Percentiles rank a stretch among this genome's conserved stretches.
Conservation (phyloP, 2,113 vertebrate species). For the Nesogale talazaci region DNA sequence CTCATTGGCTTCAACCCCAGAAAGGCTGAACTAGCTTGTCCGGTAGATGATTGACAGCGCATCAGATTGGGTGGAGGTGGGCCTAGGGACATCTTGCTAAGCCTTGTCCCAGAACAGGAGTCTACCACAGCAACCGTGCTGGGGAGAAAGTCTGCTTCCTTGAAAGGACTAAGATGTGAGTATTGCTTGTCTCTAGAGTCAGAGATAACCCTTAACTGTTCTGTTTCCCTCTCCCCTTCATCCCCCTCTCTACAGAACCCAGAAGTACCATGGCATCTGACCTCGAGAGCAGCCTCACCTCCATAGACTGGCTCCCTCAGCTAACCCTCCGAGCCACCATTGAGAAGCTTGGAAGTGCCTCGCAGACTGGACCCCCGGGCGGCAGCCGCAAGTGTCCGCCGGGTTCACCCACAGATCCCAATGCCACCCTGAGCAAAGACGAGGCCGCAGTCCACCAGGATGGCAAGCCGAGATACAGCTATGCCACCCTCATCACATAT, state of each 20-base stretch:
- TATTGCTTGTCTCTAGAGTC: neutral
- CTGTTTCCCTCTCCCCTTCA: neutral
- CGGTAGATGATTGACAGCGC: neutral
- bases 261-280: slow-evolving; percentile 93
- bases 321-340: slow-evolving; percentile 94
- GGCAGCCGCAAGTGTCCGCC: slow-evolving; percentile 89
- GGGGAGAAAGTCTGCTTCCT: slow-evolving; percentile 3
- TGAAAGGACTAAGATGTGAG: neutral
- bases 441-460: slow-evolving; percentile 90
- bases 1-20: neutral
- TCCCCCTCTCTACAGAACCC: slow-evolving; percentile 73
- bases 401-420: slow-evolving; percentile 88
- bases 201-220: neutral
- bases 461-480: slow-evolving; percentile 98
- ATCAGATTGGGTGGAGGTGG: neutral
- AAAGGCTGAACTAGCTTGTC: neutral
- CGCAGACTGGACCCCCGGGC: slow-evolving; percentile 89
- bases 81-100: neutral
- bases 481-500: slow-evolving; percentile 97
- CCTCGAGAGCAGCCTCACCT: slow-evolving; percentile 97
- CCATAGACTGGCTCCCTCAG: slow-evolving; percentile 98
- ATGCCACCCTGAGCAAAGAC: slow-evolving; percentile 88
- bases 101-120: neutral
- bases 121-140: neutral
- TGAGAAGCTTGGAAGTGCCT: slow-evolving; percentile 90